phyloP scores from a whole-genome alignment of 2,888 invertebrate genomes.

The Brenthis daphne region DNA sequence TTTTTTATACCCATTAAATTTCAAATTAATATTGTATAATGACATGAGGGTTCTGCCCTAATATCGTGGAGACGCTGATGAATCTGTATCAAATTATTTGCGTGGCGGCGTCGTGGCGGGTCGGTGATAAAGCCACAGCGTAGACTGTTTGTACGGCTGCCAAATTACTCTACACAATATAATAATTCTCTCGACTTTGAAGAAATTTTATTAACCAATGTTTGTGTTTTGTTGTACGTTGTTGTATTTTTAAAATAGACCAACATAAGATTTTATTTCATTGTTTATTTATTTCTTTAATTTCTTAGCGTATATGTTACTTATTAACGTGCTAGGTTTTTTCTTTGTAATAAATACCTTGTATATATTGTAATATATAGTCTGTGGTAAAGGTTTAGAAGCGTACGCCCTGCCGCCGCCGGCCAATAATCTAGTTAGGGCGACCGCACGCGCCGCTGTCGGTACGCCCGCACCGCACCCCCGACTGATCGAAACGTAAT shows the following conservation, averaged over 20 bases:
- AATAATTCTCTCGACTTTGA: slow-evolving; percentile 15
- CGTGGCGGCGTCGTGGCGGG: slow-evolving; percentile 41
- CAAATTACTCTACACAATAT: slow-evolving; percentile 27
- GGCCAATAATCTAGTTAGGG: slow-evolving; percentile 71
- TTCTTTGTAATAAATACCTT: slow-evolving; percentile 16
- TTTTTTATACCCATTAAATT: slow-evolving; percentile 6
- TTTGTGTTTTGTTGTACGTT: not conserved
- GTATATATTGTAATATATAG: slow-evolving; percentile 30
- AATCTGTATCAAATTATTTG: slow-evolving; percentile 59
- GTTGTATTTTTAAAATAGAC: not conserved
- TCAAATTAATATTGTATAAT: slow-evolving; percentile 39
- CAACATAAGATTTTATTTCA: too few species aligned
- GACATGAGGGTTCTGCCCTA: slow-evolving; percentile 40
- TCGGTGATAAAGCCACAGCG: slow-evolving; percentile 27
- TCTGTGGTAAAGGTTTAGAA: slow-evolving; percentile 29
- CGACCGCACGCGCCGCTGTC: slow-evolving; percentile 62
- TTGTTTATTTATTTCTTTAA: too few species aligned
- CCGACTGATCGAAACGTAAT: slow-evolving; percentile 74
- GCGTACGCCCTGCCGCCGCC: slow-evolving; percentile 40
- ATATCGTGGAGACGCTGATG: slow-evolving; percentile 52
- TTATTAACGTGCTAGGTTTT: not conserved
- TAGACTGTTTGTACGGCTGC: slow-evolving; percentile 25
- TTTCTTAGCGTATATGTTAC: too few species aligned
- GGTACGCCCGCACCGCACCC: slow-evolving; percentile 40
- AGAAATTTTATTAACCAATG: slow-evolving; percentile 4